phyloP scores from a whole-genome alignment of 1,140 invertebrate species.

The Anoplolepis gracilipes region DNA sequence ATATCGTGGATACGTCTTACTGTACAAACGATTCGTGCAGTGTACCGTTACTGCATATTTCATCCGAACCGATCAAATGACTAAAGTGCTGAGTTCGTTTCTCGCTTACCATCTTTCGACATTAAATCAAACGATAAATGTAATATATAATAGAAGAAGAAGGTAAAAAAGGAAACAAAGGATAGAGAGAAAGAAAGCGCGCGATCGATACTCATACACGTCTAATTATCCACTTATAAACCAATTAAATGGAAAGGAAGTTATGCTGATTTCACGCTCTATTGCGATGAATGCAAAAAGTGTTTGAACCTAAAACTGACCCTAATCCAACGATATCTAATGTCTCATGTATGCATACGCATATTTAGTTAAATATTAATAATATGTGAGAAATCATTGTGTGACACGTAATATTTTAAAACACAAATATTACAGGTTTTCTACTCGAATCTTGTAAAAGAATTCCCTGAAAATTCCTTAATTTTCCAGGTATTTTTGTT shows the following conservation, averaged over 20 bases:
- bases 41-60: slow-evolving; percentile 48
- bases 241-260: slow-evolving; percentile 25
- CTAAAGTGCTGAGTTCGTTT: slow-evolving; percentile 19
- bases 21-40: slow-evolving; percentile 19
- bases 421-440: not conserved
- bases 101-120: slow-evolving; percentile 38
- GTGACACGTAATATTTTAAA: not conserved
- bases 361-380: not conserved
- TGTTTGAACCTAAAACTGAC: slow-evolving; percentile 26
- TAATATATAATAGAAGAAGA: not conserved
- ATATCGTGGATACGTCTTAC: slow-evolving; percentile 35
- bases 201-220: slow-evolving; percentile 10
- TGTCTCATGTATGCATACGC: not conserved
- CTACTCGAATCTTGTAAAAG: no score
- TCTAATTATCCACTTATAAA: slow-evolving; percentile 22
- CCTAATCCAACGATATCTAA: slow-evolving; percentile 39
- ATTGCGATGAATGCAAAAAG: not conserved
- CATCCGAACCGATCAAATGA: slow-evolving; percentile 64
- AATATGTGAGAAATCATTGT: no score
- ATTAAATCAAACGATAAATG: slow-evolving; percentile 27
- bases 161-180: not conserved
- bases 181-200: not conserved
- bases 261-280: slow-evolving; percentile 21
- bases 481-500: no score
- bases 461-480: no score